Conservation (phyloP, 2,888 invertebrate species). For the Macrophya annulata region DNA sequence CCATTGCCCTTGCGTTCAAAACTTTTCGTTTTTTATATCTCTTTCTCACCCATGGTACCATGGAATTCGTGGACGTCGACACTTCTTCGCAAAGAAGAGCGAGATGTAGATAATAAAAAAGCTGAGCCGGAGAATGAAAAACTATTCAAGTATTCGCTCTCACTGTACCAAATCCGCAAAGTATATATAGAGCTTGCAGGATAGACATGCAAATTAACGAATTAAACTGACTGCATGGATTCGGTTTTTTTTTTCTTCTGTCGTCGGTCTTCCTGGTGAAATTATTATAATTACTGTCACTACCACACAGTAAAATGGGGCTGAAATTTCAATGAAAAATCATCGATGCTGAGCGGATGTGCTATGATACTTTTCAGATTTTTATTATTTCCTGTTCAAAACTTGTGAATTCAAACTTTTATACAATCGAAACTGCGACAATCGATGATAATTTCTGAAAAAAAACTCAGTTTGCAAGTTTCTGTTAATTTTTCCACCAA, state of each 20-base stretch:
- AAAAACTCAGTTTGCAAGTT: too few species aligned
- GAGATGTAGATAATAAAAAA: constrained; percentile 15
- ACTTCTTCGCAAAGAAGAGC: constrained; percentile 7
- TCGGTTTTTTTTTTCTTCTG: not conserved
- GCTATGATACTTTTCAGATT: not conserved
- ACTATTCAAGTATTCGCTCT: constrained; percentile 26
- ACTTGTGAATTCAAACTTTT: too few species aligned
- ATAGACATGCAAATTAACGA: constrained; percentile 19
- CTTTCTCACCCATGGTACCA: constrained; percentile 1
- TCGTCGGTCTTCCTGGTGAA: not conserved
- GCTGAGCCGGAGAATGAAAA: constrained; percentile 2
- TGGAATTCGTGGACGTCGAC: constrained; percentile 36
- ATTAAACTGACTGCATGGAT: not conserved
- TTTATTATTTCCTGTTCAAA: too few species aligned
- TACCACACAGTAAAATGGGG: not conserved
- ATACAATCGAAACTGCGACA: too few species aligned
- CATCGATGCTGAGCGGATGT: not conserved
- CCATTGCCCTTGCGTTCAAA: constrained; percentile 46
- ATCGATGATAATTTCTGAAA: too few species aligned
- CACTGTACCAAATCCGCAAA: not conserved
- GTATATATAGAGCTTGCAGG: not conserved
- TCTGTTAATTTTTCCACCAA: too few species aligned
- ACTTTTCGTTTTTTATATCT: constrained; percentile 35
- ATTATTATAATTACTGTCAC: not conserved
- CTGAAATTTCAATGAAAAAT: not conserved